A percentile compares a stretch with the other conserved stretches of the same genome.
Evolutionary conservation across 2,888 invertebrate species (phyloP).

Genomic region (Drosophila flavopinicola): DNA sequence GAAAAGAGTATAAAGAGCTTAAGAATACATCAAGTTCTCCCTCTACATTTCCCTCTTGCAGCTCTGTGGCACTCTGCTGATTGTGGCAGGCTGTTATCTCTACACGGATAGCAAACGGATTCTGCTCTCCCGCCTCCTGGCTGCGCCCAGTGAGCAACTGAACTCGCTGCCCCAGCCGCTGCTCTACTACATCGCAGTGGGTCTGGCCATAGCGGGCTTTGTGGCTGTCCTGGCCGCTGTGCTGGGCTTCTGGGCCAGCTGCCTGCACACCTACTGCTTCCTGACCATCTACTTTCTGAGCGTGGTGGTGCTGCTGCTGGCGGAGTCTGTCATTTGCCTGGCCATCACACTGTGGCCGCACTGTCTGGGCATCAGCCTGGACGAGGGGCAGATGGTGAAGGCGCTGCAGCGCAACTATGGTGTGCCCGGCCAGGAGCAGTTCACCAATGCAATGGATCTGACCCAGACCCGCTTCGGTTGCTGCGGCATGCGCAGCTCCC

Average conservation of each 20-base stretch:
- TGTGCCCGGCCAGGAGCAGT: slow-evolving; percentile 88
- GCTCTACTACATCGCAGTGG: slow-evolving; percentile 90
- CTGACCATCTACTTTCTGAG: slow-evolving; percentile 90
- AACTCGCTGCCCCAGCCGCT: slow-evolving; percentile 89
- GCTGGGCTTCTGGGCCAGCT: slow-evolving; percentile 92
- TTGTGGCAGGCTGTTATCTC: slow-evolving; percentile 89
- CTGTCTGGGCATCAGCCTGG: slow-evolving; percentile 89
- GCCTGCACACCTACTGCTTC: slow-evolving; percentile 90
- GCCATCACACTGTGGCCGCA: slow-evolving; percentile 91
- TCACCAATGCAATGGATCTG: slow-evolving; percentile 92
- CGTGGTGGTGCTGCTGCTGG: slow-evolving; percentile 88
- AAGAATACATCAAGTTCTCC: too few relatives aligned
- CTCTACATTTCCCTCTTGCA: slow-evolving; percentile 81
- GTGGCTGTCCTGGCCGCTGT: slow-evolving; percentile 89
- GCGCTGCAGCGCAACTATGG: slow-evolving; percentile 91
- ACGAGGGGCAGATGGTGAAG: slow-evolving; percentile 88
- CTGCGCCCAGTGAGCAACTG: slow-evolving; percentile 85
- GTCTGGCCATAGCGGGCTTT: slow-evolving; percentile 89
- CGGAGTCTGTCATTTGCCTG: slow-evolving; percentile 89
- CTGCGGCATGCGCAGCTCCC: slow-evolving; percentile 91
- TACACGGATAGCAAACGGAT: slow-evolving; percentile 90
- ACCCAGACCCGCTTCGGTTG: slow-evolving; percentile 90
- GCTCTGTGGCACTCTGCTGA: slow-evolving; percentile 90
- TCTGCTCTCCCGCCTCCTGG: slow-evolving; percentile 89
- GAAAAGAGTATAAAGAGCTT: too few relatives aligned